Evolutionary conservation across 2,888 invertebrate species (phyloP).

Genomic region (Lasiommata megera): DNA sequence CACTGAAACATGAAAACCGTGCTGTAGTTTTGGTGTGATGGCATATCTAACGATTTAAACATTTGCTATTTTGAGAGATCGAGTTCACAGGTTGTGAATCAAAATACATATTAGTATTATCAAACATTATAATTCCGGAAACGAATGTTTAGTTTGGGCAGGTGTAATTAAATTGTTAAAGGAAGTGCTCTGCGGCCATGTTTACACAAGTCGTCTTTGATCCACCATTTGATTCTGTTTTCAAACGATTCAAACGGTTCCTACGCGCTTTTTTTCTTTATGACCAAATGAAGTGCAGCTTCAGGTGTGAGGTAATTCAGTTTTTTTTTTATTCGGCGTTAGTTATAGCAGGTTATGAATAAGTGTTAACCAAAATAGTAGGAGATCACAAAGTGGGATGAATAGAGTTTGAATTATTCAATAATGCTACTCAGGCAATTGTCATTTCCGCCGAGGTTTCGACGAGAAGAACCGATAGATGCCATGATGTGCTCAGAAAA

Average conservation of each 20-base stretch:
- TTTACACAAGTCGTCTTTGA: slow-evolving; percentile 45
- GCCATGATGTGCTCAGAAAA: no score
- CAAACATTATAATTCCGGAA: slow-evolving; percentile 41
- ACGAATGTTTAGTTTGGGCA: slow-evolving; percentile 46
- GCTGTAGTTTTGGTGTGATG: no score
- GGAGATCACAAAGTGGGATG: no score
- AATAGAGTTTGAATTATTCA: no score
- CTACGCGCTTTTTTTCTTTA: slow-evolving; percentile 20
- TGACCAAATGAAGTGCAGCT: slow-evolving; percentile 15
- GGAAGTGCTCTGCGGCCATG: slow-evolving; percentile 44
- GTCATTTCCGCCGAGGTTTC: no score
- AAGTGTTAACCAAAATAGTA: no score
- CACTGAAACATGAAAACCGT: no score
- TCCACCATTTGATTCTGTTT: slow-evolving; percentile 36
- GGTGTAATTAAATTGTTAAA: slow-evolving; percentile 57
- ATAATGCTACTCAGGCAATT: no score
- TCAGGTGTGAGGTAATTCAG: slow-evolving; percentile 7
- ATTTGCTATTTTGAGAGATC: neutral
- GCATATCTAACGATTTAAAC: neutral
- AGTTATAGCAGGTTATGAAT: no score
- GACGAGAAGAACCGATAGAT: no score
- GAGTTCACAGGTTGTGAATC: neutral
- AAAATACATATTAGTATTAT: slow-evolving; percentile 10
- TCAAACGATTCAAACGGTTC: slow-evolving; percentile 22
- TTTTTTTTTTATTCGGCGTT: no score